Evolutionary conservation across 2,888 invertebrate genomes (phyloP), one percentile per base, ranked within the genome.

Genomic region (Latrodectus hesperus): DNA sequence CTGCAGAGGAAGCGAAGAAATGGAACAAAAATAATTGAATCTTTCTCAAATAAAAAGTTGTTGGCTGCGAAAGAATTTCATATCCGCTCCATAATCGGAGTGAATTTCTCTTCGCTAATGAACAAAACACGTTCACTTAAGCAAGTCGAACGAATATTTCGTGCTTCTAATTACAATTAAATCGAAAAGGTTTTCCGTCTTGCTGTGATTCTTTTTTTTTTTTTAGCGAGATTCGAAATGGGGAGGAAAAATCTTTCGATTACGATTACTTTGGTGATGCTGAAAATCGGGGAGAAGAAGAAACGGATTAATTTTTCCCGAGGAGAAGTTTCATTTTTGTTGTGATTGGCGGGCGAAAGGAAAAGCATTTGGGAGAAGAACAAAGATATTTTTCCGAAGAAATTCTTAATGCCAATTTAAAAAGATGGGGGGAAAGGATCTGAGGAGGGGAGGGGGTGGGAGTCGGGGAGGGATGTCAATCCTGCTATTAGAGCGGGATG

Each of bases 291-390:
- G 11, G 14, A 17, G 10, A 67, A 76, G 64, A 76, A 76, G 76
- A 76, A 76, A 76, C 67, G 76, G 76, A 76, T 76, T 76, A 76
- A 76, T 76, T 76, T 76, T 70, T 51, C 76, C 65, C 17, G 65
- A 64, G 22, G 60, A 64, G 52, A 17, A 49, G 49, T 22, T 26
- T 26, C 67, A 51, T 76, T 76, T 76, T 67, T 76, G 65, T 11
- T 65, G 76, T 51, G 67, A 65, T 76, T 76, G 65, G 49, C 16
- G 51, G 51, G 55, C 9, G 60, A 60, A 12, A 60, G 60, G 60
- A 60, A n/a, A 16, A 60, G 38, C 38, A 38, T 38, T 70, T 26
- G 16, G 9, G 49, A 38, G 70, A 70, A 49, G 70, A 70, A 70
- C 70, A 70, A 70, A 70, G 70, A 70, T 17, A 70, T 70, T 70